Percentiles rank a stretch among this genome's conserved stretches.
phyloP scores from a whole-genome alignment of 2,888 invertebrate genomes.

The Luperina nickerlii region DNA sequence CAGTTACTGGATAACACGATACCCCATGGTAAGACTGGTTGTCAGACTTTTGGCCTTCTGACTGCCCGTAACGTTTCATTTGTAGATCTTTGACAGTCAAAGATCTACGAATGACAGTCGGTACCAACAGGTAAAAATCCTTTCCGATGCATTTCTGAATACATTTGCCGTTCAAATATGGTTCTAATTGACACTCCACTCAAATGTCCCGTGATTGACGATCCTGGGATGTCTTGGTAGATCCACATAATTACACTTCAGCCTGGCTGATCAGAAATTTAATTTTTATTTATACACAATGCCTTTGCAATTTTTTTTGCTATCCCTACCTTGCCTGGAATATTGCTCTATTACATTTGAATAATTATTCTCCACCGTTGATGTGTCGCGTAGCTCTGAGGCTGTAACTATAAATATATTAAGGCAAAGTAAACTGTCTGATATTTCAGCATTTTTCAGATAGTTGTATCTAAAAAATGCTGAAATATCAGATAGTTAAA shows the following conservation, averaged over 20 bases:
- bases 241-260: not conserved
- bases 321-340: constrained; percentile 66
- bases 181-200: not conserved
- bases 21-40: too few species aligned
- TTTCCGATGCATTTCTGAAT: too few species aligned
- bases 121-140: too few species aligned
- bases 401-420: constrained; percentile 67
- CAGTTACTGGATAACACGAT: too few species aligned
- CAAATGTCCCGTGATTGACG: not conserved
- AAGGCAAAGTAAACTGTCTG: constrained; percentile 51
- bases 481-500: too few species aligned
- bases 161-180: not conserved
- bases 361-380: constrained; percentile 84
- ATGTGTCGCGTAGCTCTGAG: constrained; percentile 79
- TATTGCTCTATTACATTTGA: constrained; percentile 86
- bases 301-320: constrained; percentile 59
- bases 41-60: too few species aligned
- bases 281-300: not conserved
- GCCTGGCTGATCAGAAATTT: not conserved
- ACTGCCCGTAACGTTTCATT: too few species aligned
- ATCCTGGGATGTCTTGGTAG: not conserved
- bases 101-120: not conserved
- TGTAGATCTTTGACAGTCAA: not conserved
- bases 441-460: constrained; percentile 42
- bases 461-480: too few species aligned